A percentile compares a stretch with the other conserved stretches of the same genome.
Evolutionary conservation across 2,888 invertebrate species (phyloP).

Genomic region (Aphidius colemani): DNA sequence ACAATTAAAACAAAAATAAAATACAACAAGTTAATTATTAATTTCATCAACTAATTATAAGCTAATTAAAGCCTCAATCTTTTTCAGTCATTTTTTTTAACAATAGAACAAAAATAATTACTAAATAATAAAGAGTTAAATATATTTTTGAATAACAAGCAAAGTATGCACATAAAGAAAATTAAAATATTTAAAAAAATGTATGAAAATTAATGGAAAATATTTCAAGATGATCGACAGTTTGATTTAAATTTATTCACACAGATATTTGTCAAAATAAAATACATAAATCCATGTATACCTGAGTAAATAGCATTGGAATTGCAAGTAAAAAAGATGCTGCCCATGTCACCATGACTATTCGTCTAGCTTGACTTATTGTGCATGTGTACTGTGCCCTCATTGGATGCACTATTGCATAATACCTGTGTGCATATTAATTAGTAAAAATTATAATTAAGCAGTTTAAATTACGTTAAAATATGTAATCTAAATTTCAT

Average conservation of each 20-base stretch:
- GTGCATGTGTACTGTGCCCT: constrained; percentile 72
- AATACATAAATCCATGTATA: too few species aligned
- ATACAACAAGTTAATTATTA: too few species aligned
- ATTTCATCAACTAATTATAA: too few species aligned
- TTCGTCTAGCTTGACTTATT: constrained; percentile 67
- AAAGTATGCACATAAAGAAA: constrained; percentile 3
- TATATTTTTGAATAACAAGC: neutral
- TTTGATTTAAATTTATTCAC: neutral
- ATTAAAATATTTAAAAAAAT: constrained; percentile 4
- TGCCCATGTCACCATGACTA: constrained; percentile 68
- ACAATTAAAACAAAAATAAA: too few species aligned
- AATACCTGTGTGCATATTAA: constrained; percentile 63
- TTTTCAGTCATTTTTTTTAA: too few species aligned
- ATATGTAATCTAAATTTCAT: too few species aligned
- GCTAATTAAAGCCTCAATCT: too few species aligned
- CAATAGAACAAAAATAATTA: too few species aligned
- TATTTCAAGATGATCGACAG: neutral
- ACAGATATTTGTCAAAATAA: neutral
- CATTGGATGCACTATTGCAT: constrained; percentile 74
- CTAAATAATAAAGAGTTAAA: neutral
- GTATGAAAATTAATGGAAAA: neutral
- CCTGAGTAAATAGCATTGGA: constrained; percentile 69
- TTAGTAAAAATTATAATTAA: neutral
- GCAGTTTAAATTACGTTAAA: constrained; percentile 11
- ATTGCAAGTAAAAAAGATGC: constrained; percentile 66